Conservation (phyloP, 2,113 vertebrate genomes). For the Corythaixoides concolor region DNA sequence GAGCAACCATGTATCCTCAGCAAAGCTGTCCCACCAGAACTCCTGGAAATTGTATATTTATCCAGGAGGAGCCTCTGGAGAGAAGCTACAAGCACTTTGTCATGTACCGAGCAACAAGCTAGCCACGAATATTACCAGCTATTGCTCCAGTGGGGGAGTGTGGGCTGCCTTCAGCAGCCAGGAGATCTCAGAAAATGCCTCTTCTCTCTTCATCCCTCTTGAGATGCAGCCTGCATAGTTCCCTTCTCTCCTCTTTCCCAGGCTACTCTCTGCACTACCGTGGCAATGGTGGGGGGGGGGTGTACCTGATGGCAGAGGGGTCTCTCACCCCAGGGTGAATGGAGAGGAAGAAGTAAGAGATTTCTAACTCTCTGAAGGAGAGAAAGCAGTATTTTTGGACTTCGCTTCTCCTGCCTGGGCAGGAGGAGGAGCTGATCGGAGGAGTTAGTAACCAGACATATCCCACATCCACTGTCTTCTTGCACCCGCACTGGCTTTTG, state of each 20-base stretch:
- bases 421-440: background rate
- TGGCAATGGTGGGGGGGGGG: rapidly evolving
- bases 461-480: background rate
- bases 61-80: constrained; percentile 1
- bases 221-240: background rate
- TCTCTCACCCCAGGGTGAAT: background rate
- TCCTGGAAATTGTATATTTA: constrained; percentile 42
- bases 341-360: background rate
- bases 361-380: background rate
- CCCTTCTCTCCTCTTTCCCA: background rate
- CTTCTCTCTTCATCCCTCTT: background rate
- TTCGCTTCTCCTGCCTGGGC: background rate
- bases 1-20: background rate
- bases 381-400: background rate
- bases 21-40: constrained; percentile 35
- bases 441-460: background rate
- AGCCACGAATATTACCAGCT: background rate
- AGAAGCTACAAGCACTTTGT: constrained; percentile 26
- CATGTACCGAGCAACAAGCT: background rate
- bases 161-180: background rate
- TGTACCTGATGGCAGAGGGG: background rate
- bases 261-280: rapidly evolving
- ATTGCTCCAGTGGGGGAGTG: background rate
- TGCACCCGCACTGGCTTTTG: background rate
- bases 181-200: background rate